A percentile compares a stretch with the other conserved stretches of the same genome.
Conservation (phyloP, 2,888 invertebrate species). For the Agrotis exclamationis region DNA sequence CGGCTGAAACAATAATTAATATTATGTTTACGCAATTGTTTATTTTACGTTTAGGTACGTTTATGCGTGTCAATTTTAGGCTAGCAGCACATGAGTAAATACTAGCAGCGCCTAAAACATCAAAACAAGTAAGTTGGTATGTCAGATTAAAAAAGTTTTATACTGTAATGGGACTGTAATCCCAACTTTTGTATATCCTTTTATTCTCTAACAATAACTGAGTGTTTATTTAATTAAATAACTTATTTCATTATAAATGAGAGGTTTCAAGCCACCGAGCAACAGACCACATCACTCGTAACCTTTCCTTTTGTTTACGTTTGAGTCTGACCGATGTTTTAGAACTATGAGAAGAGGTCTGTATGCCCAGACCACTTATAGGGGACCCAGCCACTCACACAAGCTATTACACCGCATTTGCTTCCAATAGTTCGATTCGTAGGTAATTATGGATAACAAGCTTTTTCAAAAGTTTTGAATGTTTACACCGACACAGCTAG, state of each 20-base stretch:
- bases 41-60: not conserved
- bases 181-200: not conserved
- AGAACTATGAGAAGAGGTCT: not conserved
- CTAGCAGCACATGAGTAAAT: not conserved
- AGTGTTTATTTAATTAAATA: slow-evolving; percentile 45
- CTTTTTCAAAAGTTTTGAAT: too few species aligned
- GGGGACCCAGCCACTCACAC: too few species aligned
- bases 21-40: too few species aligned
- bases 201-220: slow-evolving; percentile 4
- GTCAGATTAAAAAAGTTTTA: slow-evolving; percentile 46
- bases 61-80: not conserved
- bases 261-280: not conserved
- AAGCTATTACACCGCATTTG: too few species aligned
- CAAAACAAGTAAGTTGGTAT: slow-evolving; percentile 1
- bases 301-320: not conserved
- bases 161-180: slow-evolving; percentile 6
- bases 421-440: too few species aligned
- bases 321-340: not conserved
- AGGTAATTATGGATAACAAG: too few species aligned
- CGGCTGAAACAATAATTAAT: too few species aligned
- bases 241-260: slow-evolving; percentile 33
- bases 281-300: not conserved
- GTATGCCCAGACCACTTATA: too few species aligned
- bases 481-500: too few species aligned
- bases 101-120: too few species aligned